Conservation (phyloP, 1,140 invertebrate genomes). For the Hirudo medicinalis region DNA sequence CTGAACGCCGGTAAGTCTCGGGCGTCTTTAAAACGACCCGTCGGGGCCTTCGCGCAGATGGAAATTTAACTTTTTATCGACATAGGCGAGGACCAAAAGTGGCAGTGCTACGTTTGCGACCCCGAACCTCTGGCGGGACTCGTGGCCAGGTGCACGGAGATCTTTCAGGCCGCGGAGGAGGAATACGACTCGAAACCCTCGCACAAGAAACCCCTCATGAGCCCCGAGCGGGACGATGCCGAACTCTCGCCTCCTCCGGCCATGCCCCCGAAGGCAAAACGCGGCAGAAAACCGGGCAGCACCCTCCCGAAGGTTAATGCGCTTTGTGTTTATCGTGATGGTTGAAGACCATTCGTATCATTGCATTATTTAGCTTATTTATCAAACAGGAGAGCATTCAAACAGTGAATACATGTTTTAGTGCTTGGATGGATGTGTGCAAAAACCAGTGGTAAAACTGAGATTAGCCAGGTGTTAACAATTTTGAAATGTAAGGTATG, state of each 20-base stretch:
- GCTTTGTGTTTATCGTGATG: no score
- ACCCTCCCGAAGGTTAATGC: no score
- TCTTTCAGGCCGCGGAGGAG: constrained; percentile 14
- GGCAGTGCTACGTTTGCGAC: constrained; percentile 71
- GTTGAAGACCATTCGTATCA: no score
- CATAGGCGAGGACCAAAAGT: constrained; percentile 45
- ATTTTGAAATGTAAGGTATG: no score
- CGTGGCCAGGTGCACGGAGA: constrained; percentile 22
- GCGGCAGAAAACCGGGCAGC: background rate
- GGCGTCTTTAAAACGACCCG: background rate
- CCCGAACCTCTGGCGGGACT: constrained; percentile 52
- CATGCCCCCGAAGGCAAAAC: background rate
- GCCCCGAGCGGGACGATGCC: background rate
- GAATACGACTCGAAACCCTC: constrained; percentile 1
- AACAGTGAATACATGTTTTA: no score
- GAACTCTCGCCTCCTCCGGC: background rate
- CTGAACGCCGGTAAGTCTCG: constrained; percentile 44
- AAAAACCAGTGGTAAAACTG: no score
- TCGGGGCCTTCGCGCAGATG: no score
- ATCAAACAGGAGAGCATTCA: no score
- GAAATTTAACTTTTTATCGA: background rate
- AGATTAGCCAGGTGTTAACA: no score
- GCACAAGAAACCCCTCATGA: background rate
- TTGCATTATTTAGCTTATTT: no score
- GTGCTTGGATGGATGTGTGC: no score